phyloP scores from a whole-genome alignment of 2,888 invertebrate species.

The Drosophila diplacantha region DNA sequence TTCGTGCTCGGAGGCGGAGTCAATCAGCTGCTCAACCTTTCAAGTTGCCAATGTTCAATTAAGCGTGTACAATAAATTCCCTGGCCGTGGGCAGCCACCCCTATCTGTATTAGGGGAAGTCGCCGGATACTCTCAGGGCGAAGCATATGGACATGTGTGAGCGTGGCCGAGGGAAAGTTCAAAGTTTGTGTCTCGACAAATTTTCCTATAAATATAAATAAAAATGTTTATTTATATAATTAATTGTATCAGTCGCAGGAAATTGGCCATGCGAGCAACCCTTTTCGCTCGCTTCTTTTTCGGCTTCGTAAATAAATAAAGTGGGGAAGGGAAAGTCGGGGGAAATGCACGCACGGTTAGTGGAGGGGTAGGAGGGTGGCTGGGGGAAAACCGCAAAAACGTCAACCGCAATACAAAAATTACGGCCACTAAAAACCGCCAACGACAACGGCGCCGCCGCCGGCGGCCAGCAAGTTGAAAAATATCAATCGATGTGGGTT shows the following conservation, averaged over 20 bases:
- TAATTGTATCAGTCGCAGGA: conserved; percentile 55
- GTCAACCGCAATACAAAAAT: conserved; percentile 63
- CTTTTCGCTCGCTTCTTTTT: conserved; percentile 32
- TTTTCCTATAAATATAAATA: conserved; percentile 27
- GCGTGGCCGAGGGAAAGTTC: conserved; percentile 42
- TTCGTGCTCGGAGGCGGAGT: conserved; percentile 43
- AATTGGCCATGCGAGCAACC: conserved; percentile 53
- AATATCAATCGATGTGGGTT: conserved; percentile 72
- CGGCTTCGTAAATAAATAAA: conserved; percentile 39
- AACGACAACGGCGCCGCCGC: conserved; percentile 23
- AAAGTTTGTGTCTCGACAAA: conserved; percentile 51
- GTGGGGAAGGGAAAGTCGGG: not conserved
- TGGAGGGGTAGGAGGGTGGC: not conserved
- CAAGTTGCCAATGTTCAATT: conserved; percentile 69
- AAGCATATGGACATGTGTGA: conserved; percentile 54
- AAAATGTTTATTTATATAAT: conserved; percentile 64
- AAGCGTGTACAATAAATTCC: conserved; percentile 68
- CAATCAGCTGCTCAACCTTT: conserved; percentile 63
- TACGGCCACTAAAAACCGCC: conserved; percentile 54
- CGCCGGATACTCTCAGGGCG: conserved; percentile 6
- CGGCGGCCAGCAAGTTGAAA: conserved; percentile 40
- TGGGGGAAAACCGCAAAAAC: conserved; percentile 60
- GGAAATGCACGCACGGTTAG: conserved; percentile 41
- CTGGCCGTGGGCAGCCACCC: conserved; percentile 39
- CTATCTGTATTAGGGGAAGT: conserved; percentile 24